Conservation (phyloP, 1,140 invertebrate species). For the Pogonomyrmex californicus region DNA sequence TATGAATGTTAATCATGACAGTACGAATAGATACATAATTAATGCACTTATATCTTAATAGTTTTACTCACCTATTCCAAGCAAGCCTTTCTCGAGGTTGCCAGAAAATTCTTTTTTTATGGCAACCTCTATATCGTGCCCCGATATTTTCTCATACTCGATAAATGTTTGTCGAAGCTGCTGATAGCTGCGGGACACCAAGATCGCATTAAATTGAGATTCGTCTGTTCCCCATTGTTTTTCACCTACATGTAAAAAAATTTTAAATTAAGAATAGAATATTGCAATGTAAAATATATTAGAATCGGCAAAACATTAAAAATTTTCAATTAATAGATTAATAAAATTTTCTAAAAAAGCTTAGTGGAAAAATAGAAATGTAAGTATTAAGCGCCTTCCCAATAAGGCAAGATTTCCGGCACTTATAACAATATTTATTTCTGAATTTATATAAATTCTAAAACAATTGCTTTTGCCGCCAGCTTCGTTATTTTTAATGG, state of each 20-base stretch:
- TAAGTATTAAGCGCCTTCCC: too few relatives aligned
- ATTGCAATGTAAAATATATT: constrained; percentile 1
- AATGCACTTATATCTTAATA: background rate
- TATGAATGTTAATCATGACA: constrained; percentile 24
- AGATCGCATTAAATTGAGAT: constrained; percentile 90
- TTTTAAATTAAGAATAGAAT: constrained; percentile 5
- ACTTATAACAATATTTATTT: too few relatives aligned
- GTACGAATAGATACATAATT: background rate
- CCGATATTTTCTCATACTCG: constrained; percentile 89
- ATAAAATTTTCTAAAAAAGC: constrained; percentile 6
- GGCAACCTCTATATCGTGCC: constrained; percentile 90
- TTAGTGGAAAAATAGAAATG: too few relatives aligned
- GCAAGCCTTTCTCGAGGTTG: constrained; percentile 89
- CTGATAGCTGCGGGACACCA: constrained; percentile 88
- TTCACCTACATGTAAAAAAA: constrained; percentile 85
- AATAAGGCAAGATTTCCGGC: too few relatives aligned
- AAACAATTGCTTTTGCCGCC: too few relatives aligned
- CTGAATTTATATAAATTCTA: too few relatives aligned
- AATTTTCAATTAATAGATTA: background rate
- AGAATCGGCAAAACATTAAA: background rate
- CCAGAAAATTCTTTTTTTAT: constrained; percentile 92
- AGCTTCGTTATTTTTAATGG: too few relatives aligned
- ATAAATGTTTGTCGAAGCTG: constrained; percentile 90
- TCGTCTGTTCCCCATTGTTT: constrained; percentile 91
- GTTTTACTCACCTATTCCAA: constrained; percentile 88